Percentiles rank a stretch among this genome's conserved stretches.
Conservation (phyloP, 1,140 invertebrate genomes). For the Trichonephila inaurata region DNA sequence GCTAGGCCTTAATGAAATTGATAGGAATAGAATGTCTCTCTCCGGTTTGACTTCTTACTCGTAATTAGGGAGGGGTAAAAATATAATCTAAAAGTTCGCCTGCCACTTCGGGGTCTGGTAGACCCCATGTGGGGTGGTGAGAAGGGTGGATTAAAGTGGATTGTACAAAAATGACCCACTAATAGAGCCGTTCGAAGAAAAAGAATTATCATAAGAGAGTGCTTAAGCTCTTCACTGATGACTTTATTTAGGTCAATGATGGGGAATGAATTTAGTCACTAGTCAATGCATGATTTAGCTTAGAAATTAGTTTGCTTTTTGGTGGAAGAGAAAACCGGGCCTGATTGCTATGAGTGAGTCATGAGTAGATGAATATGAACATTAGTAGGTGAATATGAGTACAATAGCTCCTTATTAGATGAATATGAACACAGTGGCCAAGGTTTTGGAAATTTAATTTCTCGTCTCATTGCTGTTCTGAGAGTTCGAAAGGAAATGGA, state of each 20-base stretch:
- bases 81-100: conserved; percentile 51
- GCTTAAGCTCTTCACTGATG: conserved; percentile 57
- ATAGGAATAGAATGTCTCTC: conserved; percentile 69
- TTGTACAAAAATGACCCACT: conserved; percentile 73
- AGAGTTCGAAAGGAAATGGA: no score
- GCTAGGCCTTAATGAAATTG: conserved; percentile 70
- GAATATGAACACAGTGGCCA: no score
- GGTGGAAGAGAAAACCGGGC: background rate
- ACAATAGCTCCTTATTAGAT: no score
- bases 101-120: conserved; percentile 17
- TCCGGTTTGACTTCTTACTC: conserved; percentile 63
- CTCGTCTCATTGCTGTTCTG: no score
- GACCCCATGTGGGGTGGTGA: background rate
- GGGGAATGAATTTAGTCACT: conserved; percentile 20
- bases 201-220: conserved; percentile 70
- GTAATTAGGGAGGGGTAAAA: conserved; percentile 65
- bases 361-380: background rate
- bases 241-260: conserved; percentile 73
- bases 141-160: conserved; percentile 70
- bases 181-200: conserved; percentile 60
- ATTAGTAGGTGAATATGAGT: no score
- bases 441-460: no score
- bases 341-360: background rate
- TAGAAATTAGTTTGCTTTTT: background rate
- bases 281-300: conserved; percentile 27